Base-by-base conservation (phyloP, 2,113 vertebrate species). In the Blennius ocellaris region DNA sequence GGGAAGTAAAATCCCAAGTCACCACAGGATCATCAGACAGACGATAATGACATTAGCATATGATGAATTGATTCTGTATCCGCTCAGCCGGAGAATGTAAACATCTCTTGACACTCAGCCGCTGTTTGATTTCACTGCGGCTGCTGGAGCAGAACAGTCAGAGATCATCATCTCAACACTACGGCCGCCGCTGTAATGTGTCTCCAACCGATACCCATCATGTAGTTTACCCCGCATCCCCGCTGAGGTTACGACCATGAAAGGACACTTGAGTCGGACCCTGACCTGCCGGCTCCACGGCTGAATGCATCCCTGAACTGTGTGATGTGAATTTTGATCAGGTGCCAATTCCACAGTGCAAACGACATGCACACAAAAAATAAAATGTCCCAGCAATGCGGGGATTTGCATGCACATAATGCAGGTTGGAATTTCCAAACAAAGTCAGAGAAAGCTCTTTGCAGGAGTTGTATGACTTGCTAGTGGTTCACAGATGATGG, bases 311-410 rank as follows among this genome's bases (percentile, higher is more conserved):
- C 66, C 54, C 50, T 41, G 75, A 58, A 69, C 40, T 1, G 12
- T 54, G 79, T 75, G 81, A 78, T 55, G 48, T 72, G 87, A 91
- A 91, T 92, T 75, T 59, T 67, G 76, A 90, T 85, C 63, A 63
- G 69, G 47, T 60, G 21, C 21, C 21, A 30, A 70, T 10, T 15
- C 58, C 58, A 56, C 45, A 50, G 8, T 49, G 17, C 58, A 61
- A 55, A 50, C 0, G 39, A 4, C 21, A 30, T 30, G 21, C 21
- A 30, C 21, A 30, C 21, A 30, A 30, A 30, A 30, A 30, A 30
- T 2, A 4, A 30, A 30, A 30, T 2, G 21, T 30, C 21, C 21
- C 4, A 2, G 4, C 21, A 30, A 30, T 30, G 21, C n/a, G n/a
- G n/a, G n/a, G n/a, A n/a, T n/a, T n/a, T n/a, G n/a, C n/a, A n/a